Evolutionary conservation across 1,140 invertebrate genomes (phyloP).

Genomic region (Hylaeus volcanicus): DNA sequence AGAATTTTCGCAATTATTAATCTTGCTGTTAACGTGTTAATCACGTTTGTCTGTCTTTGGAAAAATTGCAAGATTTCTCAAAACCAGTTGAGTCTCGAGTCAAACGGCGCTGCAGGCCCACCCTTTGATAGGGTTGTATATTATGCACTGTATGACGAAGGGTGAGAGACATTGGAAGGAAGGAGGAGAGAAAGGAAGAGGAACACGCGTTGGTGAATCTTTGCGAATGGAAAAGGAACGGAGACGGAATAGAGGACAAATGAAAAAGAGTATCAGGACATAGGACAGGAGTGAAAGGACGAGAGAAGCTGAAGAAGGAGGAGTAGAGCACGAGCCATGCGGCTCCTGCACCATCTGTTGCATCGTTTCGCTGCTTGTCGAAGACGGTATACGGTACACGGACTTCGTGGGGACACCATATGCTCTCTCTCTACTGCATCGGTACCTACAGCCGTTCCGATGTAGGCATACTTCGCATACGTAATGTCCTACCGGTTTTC

Average conservation of each 20-base stretch:
- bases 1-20: too few species aligned
- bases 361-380: conserved; percentile 47
- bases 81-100: too few species aligned
- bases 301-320: conserved; percentile 27
- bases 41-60: too few species aligned
- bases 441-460: conserved; percentile 48
- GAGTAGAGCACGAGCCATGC: conserved; percentile 60
- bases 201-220: background rate
- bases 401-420: conserved; percentile 60
- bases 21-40: too few species aligned
- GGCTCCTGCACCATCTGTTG: conserved; percentile 64
- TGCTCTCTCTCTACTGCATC: conserved; percentile 55
- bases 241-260: background rate
- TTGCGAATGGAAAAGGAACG: background rate
- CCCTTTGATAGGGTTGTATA: too few species aligned
- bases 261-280: background rate
- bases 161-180: background rate
- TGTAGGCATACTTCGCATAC: conserved; percentile 37
- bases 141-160: too few species aligned
- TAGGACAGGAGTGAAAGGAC: background rate
- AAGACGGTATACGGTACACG: conserved; percentile 53
- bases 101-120: too few species aligned
- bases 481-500: conserved; percentile 50
- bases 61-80: too few species aligned
- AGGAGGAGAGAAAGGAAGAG: background rate